These are phyloP conservation scores for Xiphydria camelus DNA, from an alignment of 2,888 invertebrate species.

Conservation along the genomic window DNA sequence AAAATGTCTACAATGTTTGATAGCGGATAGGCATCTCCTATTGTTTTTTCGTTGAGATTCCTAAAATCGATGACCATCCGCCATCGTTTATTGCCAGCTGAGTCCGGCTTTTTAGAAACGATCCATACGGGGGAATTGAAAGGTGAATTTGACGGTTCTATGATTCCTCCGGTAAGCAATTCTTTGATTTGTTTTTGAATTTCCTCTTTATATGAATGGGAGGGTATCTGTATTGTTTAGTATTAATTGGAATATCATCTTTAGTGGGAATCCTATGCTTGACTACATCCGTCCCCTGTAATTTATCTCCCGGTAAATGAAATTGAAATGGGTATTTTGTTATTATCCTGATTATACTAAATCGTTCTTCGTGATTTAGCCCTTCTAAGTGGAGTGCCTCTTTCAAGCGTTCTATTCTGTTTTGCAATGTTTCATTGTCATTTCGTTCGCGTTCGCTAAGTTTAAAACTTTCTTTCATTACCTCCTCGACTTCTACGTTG, in stretches of 20 bases:
- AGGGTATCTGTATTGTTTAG: slow-evolving; percentile 5
- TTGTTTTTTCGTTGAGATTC: slow-evolving; percentile 1
- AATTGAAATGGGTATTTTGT: slow-evolving; percentile 8
- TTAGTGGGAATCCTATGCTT: slow-evolving; percentile 1
- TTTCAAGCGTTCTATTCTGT: too few species aligned
- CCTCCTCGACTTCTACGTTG: too few species aligned
- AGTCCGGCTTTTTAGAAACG: background rate
- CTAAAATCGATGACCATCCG: background rate
- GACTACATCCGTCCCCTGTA: background rate
- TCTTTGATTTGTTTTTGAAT: background rate
- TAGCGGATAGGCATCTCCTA: slow-evolving; percentile 33
- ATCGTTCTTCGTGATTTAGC: too few species aligned
- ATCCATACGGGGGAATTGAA: background rate
- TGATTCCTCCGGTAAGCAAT: background rate
- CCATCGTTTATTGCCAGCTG: background rate
- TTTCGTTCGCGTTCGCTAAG: too few species aligned
- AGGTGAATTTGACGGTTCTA: background rate
- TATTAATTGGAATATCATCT: background rate
- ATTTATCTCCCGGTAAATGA: slow-evolving; percentile 3
- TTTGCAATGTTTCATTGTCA: too few species aligned
- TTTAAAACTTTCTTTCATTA: too few species aligned
- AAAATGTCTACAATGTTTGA: slow-evolving; percentile 47
- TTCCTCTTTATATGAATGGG: background rate
- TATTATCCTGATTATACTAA: too few species aligned
- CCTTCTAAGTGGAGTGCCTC: too few species aligned